Evolutionary conservation across 2,888 invertebrate genomes (phyloP), one percentile per base, ranked within the genome.

Genomic region (Drosophila greeni): DNA sequence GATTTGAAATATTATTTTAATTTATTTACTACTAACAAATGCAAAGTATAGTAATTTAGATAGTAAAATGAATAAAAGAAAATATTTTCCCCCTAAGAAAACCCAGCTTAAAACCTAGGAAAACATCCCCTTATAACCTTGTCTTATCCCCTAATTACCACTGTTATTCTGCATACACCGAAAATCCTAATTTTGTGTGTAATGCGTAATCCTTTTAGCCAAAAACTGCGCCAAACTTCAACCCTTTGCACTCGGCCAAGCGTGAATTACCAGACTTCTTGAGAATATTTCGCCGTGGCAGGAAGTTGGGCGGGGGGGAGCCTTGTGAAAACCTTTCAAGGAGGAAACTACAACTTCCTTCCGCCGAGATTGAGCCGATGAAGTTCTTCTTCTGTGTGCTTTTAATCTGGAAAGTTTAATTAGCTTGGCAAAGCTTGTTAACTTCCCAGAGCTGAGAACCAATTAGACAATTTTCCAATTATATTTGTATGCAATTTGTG

Each of bases 381-480:
- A 47, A 47, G 48, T 56, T 64, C 58, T 56, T 64, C 58, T 56
- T 60, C 58, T 34, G 39, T 54, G 42, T 54, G 45, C 26, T 47
- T 52, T 79, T 55, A 52, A 65, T 56, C 40, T 56, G 39, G 24
- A 66, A 65, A 66, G 67, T 62, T 62, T 52, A 62, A 62, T 65
- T 62, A 65, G 61, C 53, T 31, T 66, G 52, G 29, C n/a, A 29
- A 36, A 45, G 42, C 66, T 49, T 66, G 66, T 49, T 66, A 56
- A 57, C 48, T 66, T 31, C 29, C 18, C 49, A 20, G 39, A 37
- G 23, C 33, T 26, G 39, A 33, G 39, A 33, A 26, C 33, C 56
- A 61, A 59, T 82, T 64, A 70, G 56, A 65, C 49, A 73, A 70
- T 75, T 82, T 62, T 52, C 42, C 62, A 66, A 65, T 62, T 65